phyloP scores from a whole-genome alignment of 2,113 vertebrate genomes.

The Erythrocercus mccallii region DNA sequence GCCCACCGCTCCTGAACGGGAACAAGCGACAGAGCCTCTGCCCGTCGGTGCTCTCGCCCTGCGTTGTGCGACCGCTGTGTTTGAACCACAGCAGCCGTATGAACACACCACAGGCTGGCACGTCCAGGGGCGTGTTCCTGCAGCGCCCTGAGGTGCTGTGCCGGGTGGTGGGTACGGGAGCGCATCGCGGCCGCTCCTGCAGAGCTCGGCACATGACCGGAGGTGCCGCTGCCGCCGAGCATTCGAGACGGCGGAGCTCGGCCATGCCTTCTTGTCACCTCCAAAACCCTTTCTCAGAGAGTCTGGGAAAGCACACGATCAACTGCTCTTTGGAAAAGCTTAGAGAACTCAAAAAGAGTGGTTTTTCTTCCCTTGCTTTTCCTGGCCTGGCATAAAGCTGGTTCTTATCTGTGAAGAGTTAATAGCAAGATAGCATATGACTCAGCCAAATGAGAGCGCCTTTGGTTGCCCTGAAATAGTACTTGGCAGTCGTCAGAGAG shows the following conservation, averaged over 20 bases:
- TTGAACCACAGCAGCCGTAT: fast-evolving
- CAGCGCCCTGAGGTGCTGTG: background rate
- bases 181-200: background rate
- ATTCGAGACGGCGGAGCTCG: background rate
- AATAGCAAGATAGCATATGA: background rate
- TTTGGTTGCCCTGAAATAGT: background rate
- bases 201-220: background rate
- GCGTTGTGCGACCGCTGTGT: fast-evolving
- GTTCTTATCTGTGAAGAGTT: background rate
- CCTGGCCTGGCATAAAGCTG: background rate
- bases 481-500: background rate
- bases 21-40: background rate
- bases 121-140: background rate
- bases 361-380: background rate
- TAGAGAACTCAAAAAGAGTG: background rate
- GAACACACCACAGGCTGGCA: fast-evolving
- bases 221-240: background rate
- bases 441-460: background rate
- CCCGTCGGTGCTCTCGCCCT: fast-evolving
- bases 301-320: background rate
- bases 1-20: background rate
- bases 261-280: background rate
- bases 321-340: too few relatives aligned
- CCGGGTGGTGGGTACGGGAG: background rate
- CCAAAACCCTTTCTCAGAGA: background rate